Conservation (phyloP, 2,797 vertebrate species). For the Chelon auratus region DNA sequence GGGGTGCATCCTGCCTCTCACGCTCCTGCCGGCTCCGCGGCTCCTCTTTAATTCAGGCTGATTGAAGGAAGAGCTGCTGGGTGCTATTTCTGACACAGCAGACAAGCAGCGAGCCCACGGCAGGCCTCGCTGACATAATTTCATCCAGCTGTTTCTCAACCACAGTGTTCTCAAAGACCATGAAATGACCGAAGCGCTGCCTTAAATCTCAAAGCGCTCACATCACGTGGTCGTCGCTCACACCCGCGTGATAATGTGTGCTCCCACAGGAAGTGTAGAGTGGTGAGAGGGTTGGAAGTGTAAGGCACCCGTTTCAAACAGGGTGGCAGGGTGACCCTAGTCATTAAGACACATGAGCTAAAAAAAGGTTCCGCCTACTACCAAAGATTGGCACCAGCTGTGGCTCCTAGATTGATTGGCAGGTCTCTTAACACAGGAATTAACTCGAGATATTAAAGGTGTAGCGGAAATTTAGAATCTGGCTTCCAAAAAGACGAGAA, state of each 20-base stretch:
- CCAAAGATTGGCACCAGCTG: background rate
- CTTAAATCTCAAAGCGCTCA: conserved; percentile 42
- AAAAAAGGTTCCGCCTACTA: background rate
- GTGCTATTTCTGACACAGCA: conserved; percentile 48
- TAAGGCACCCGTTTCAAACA: conserved; percentile 21
- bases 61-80: conserved; percentile 37
- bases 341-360: conserved; percentile 23
- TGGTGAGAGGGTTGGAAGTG: conserved; percentile 13
- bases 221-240: conserved; percentile 20
- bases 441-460: no score
- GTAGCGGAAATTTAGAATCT: no score
- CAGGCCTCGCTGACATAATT: conserved; percentile 16
- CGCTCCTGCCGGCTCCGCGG: conserved; percentile 20
- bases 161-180: no score
- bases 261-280: conserved; percentile 19
- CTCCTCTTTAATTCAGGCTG: conserved; percentile 54
- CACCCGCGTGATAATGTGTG: conserved; percentile 35
- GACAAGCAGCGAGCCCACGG: conserved; percentile 7
- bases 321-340: conserved; percentile 14
- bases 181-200: conserved; percentile 46
- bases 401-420: no score
- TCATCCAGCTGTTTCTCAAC: no score
- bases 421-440: no score
- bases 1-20: conserved; percentile 44
- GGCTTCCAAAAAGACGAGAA: no score